A percentile compares a stretch with the other conserved stretches of the same genome.
Conservation (phyloP, 2,888 invertebrate genomes). For the Himalopsyche kuldschensis region DNA sequence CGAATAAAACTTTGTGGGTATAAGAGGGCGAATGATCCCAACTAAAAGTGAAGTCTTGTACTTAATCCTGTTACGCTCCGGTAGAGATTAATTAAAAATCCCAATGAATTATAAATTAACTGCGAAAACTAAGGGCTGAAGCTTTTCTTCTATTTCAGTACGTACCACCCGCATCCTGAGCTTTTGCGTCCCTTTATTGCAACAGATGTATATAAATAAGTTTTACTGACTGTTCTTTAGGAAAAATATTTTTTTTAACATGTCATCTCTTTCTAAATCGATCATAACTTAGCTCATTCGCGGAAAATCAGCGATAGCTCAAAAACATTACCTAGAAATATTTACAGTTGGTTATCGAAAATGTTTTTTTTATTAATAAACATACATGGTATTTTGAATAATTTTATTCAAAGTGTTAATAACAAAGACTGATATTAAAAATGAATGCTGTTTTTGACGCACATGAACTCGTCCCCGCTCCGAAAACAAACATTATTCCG, state of each 20-base stretch:
- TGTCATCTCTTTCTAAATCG: no score
- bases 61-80: neutral
- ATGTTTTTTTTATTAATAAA: no score
- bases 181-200: neutral
- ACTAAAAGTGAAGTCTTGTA: neutral
- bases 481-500: no score
- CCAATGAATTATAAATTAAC: neutral
- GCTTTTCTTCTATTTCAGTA: neutral
- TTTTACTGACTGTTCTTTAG: neutral
- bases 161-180: neutral
- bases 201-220: neutral
- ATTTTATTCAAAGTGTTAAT: no score
- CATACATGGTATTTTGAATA: no score
- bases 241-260: neutral
- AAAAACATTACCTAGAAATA: no score
- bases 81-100: neutral
- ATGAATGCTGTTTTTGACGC: no score
- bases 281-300: no score
- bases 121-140: neutral
- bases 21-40: neutral
- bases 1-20: neutral
- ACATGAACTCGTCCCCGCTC: no score
- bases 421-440: no score
- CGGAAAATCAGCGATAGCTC: no score
- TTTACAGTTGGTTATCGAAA: no score